Conservation (phyloP, 2,888 invertebrate species). For the Drosophila prolongata region DNA sequence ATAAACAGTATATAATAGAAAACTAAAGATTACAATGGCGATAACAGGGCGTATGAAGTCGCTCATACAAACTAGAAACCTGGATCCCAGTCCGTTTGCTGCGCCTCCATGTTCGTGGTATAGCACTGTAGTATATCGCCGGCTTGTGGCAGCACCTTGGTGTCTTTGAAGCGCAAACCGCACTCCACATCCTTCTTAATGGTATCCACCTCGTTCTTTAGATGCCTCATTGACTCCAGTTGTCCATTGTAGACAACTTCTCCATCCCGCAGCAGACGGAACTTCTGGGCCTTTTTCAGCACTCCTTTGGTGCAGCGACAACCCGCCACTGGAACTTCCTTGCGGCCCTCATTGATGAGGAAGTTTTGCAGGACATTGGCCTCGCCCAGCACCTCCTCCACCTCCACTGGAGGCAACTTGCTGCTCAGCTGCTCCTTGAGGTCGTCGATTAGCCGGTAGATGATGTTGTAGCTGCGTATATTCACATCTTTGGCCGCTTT, state of each 20-base stretch:
- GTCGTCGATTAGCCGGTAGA: slow-evolving; percentile 96
- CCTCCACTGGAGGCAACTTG: slow-evolving; percentile 89
- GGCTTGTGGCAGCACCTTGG: slow-evolving; percentile 87
- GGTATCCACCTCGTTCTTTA: slow-evolving; percentile 93
- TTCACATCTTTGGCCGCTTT: slow-evolving; percentile 85
- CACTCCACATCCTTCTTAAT: slow-evolving; percentile 95
- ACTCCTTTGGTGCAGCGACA: slow-evolving; percentile 92
- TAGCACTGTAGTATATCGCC: slow-evolving; percentile 94
- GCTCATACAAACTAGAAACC: slow-evolving; percentile 87
- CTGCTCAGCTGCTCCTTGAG: slow-evolving; percentile 91
- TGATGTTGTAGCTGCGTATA: slow-evolving; percentile 92
- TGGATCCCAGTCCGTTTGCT: slow-evolving; percentile 93
- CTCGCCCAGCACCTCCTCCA: slow-evolving; percentile 92
- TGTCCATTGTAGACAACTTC: slow-evolving; percentile 89
- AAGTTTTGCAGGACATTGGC: slow-evolving; percentile 94
- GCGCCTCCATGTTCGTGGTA: slow-evolving; percentile 87
- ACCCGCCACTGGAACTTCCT: slow-evolving; percentile 94
- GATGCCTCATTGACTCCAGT: slow-evolving; percentile 93
- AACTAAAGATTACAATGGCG: slow-evolving; percentile 53
- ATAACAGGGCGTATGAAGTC: slow-evolving; percentile 49
- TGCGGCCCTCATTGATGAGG: slow-evolving; percentile 90
- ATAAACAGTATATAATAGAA: slow-evolving; percentile 63
- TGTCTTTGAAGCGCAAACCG: slow-evolving; percentile 91
- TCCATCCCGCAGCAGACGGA: slow-evolving; percentile 88
- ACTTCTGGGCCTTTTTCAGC: slow-evolving; percentile 88